A percentile compares a stretch with the other conserved stretches of the same genome.
phyloP scores from a whole-genome alignment of 1,140 invertebrate genomes.

The Teleopsis dalmanni region DNA sequence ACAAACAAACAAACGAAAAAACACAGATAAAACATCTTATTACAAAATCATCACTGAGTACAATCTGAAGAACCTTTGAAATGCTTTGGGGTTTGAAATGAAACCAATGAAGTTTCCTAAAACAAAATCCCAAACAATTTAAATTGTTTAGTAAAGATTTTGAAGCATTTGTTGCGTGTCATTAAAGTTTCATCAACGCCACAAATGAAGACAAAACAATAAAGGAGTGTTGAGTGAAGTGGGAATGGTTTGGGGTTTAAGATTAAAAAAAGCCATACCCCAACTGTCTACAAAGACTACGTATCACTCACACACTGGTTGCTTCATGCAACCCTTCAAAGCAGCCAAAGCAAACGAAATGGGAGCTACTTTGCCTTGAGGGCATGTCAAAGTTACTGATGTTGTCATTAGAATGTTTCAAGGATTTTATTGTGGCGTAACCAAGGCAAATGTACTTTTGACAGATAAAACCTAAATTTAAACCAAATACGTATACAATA shows the following conservation, averaged over 20 bases:
- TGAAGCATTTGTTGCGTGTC: slow-evolving; percentile 10
- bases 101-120: not conserved
- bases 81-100: not conserved
- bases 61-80: too few species aligned
- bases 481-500: too few species aligned
- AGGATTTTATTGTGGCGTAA: not conserved
- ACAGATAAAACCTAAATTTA: slow-evolving; percentile 3
- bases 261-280: not conserved
- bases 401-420: not conserved
- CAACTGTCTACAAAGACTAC: too few species aligned
- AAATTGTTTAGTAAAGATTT: slow-evolving; percentile 9
- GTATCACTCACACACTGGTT: too few species aligned
- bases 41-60: too few species aligned
- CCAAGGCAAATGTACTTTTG: slow-evolving; percentile 5
- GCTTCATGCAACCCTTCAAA: too few species aligned
- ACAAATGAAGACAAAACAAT: slow-evolving; percentile 10
- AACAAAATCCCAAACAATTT: not conserved
- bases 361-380: too few species aligned
- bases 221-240: too few species aligned
- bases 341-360: too few species aligned
- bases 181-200: slow-evolving; percentile 11
- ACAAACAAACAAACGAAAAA: not conserved
- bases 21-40: not conserved
- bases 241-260: not conserved
- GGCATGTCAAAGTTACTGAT: too few species aligned